Evolutionary conservation across 2,888 invertebrate species (phyloP).

Genomic region (Volucella bombylans): DNA sequence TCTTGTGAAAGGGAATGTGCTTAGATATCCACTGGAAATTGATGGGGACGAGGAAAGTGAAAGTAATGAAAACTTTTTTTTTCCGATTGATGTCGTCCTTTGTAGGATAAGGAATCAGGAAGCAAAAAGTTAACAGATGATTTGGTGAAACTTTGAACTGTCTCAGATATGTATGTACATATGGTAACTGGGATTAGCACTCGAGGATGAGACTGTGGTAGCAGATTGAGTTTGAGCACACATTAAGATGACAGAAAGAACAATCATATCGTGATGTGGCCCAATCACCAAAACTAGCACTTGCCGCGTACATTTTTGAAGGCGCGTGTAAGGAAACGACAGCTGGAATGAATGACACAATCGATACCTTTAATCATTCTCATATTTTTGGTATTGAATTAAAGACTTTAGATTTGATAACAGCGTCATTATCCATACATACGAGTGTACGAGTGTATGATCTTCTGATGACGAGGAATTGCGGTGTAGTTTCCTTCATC

Average conservation of each 20-base stretch:
- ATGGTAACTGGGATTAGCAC: slow-evolving; percentile 32
- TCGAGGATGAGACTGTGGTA: slow-evolving; percentile 11
- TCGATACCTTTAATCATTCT: too few relatives aligned
- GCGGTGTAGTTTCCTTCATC: too few relatives aligned
- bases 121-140: slow-evolving; percentile 51
- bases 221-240: slow-evolving; percentile 35
- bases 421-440: too few relatives aligned
- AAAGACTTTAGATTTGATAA: too few relatives aligned
- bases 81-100: slow-evolving; percentile 37
- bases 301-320: too few relatives aligned
- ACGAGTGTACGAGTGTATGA: too few relatives aligned
- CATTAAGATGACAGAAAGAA: slow-evolving; percentile 1
- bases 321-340: too few relatives aligned
- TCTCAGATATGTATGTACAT: neutral
- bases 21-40: slow-evolving; percentile 40
- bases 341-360: too few relatives aligned
- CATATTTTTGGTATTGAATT: too few relatives aligned
- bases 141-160: slow-evolving; percentile 41
- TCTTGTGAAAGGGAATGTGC: slow-evolving; percentile 52
- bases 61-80: slow-evolving; percentile 48
- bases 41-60: slow-evolving; percentile 5
- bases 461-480: too few relatives aligned
- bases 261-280: slow-evolving; percentile 14
- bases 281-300: neutral
- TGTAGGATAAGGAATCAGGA: slow-evolving; percentile 9